Percentiles rank a stretch among this genome's conserved stretches.
These are phyloP conservation scores for Sitta europaea DNA, from an alignment of 2,113 vertebrate genomes.

Conservation along the genomic window DNA sequence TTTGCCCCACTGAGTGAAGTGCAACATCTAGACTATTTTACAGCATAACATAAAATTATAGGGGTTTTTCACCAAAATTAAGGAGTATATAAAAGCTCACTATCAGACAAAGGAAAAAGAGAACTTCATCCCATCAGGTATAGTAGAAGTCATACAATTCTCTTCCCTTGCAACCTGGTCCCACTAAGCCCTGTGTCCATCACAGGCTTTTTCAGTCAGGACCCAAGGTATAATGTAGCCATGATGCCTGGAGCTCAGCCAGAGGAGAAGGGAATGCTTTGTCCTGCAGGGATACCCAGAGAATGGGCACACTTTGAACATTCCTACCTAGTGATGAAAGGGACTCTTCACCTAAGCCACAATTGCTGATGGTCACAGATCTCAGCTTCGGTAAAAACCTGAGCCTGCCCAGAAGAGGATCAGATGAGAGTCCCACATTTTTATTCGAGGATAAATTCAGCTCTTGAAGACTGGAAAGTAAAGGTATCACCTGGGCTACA, in stretches of 20 bases:
- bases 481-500: slow-evolving; percentile 83
- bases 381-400: slow-evolving; percentile 77
- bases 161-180: background rate
- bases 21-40: background rate
- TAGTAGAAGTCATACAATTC: background rate
- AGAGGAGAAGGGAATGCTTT: background rate
- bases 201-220: background rate
- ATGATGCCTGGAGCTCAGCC: background rate
- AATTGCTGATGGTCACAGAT: slow-evolving; percentile 75
- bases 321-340: slow-evolving; percentile 79
- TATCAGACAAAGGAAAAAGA: background rate
- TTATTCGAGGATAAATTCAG: slow-evolving; percentile 85
- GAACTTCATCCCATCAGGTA: background rate
- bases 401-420: slow-evolving; percentile 77
- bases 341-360: slow-evolving; percentile 73
- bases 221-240: background rate
- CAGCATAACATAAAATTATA: background rate
- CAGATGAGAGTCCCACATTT: slow-evolving; percentile 71
- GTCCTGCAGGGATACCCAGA: background rate
- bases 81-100: background rate
- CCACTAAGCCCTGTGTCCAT: background rate
- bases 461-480: slow-evolving; percentile 76
- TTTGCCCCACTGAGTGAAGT: background rate
- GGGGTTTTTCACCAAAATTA: background rate
- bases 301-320: background rate